Evolutionary conservation across 2,797 vertebrate genomes (phyloP), one percentile per base, ranked within the genome.

Genomic region (Vespertilio murinus): DNA sequence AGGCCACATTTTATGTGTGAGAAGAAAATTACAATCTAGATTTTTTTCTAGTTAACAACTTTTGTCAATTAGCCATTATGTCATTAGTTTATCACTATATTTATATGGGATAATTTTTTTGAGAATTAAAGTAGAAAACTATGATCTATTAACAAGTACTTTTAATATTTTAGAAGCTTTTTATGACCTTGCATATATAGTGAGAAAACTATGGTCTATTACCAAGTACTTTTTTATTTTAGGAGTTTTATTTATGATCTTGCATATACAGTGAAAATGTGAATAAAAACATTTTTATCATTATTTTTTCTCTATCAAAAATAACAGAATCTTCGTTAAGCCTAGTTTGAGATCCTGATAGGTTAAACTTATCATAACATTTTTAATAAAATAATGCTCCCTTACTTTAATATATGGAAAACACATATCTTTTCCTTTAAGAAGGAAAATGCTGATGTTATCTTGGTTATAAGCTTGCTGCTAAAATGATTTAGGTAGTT

Each of bases 401-500:
- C 84, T 88, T 96, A 96, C 94, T 98, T 98, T 98, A 98, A 98
- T 98, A 98, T 98, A 98, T 96, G 93, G 95, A 97, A 98, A 97
- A 97, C 97, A 98, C 96, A 97, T 98, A 52, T 33, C n/a, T 75
- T 75, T 33, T 52, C 18, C 98, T 98, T 98, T 96, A 97, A 97
- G 97, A 97, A 98, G 96, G 97, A 98, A 98, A 98, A 98, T 97
- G 97, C 92, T 98, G 98, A 98, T 98, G 93, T 95, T 98, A 98
- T 98, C 98, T 98, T 97, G 88, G 95, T 98, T 98, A 98, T 98
- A 98, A 98, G 98, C 97, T 97, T 40, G 52, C 97, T 97, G 97
- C 96, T 95, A 93, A 98, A 98, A 98, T 98, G 98, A 98, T 98
- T 98, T 98, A 98, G 98, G 98, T 97, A 97, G 88, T 38, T 96